Evolutionary conservation across 2,888 invertebrate genomes (phyloP).

Genomic region (Aporophyla nigra): DNA sequence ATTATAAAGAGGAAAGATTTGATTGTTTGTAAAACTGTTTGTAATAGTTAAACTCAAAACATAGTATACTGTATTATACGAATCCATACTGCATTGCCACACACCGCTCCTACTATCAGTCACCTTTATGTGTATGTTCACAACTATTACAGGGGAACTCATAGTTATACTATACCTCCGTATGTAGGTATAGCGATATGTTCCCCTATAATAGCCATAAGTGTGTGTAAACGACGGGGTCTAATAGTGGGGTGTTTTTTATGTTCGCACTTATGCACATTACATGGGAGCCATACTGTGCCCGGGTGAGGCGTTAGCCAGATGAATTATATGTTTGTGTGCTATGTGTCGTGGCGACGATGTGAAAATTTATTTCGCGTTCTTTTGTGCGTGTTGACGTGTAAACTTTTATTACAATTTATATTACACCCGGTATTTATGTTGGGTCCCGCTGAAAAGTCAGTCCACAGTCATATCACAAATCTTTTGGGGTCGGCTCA

Average conservation of each 20-base stretch:
- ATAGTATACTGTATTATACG: background rate
- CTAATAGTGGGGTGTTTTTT: constrained; percentile 39
- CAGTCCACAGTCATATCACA: background rate
- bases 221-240: constrained; percentile 34
- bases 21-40: background rate
- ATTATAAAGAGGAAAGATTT: no score
- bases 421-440: background rate
- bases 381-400: background rate
- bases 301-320: constrained; percentile 8
- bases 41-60: no score
- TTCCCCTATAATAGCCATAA: constrained; percentile 16
- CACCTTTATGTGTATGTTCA: background rate
- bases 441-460: background rate
- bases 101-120: background rate
- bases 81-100: background rate
- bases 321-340: constrained; percentile 28
- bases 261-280: constrained; percentile 47
- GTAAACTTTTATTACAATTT: background rate
- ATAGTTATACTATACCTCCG: background rate
- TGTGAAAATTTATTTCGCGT: background rate
- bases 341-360: background rate
- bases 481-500: background rate
- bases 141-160: background rate
- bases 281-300: constrained; percentile 7
- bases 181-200: background rate